These are phyloP conservation scores for Pollenia angustigena DNA, from an alignment of 2,888 invertebrate species.

Conservation along the genomic window DNA sequence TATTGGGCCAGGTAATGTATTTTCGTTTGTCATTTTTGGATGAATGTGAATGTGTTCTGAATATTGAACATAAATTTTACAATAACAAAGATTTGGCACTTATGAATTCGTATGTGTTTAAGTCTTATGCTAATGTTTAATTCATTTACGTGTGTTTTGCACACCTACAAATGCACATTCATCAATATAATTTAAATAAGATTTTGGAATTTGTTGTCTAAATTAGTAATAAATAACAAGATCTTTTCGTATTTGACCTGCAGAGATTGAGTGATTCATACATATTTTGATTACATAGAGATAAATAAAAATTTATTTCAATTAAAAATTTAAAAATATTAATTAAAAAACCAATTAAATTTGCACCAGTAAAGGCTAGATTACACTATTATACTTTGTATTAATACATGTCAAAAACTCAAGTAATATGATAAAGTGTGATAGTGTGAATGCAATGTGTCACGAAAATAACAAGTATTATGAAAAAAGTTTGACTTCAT, in stretches of 20 bases:
- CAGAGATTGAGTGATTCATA: not conserved
- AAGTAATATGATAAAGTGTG: too few relatives aligned
- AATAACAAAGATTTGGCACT: slow-evolving; percentile 11
- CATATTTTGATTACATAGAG: not conserved
- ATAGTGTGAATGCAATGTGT: too few relatives aligned
- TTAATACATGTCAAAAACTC: too few relatives aligned
- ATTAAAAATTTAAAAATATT: too few relatives aligned
- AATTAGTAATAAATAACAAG: slow-evolving; percentile 13
- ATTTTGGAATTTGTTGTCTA: slow-evolving; percentile 1
- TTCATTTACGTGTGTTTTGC: not conserved
- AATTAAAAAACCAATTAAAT: too few relatives aligned
- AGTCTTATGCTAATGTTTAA: slow-evolving; percentile 1
- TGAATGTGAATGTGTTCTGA: not conserved
- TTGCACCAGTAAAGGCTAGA: too few relatives aligned
- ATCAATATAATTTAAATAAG: slow-evolving; percentile 21
- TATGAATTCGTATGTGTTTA: not conserved
- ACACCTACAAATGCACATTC: not conserved
- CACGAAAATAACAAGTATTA: too few relatives aligned
- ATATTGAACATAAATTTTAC: slow-evolving; percentile 14
- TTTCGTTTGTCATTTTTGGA: not conserved
- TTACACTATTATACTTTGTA: too few relatives aligned
- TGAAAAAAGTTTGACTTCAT: too few relatives aligned
- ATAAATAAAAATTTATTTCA: too few relatives aligned
- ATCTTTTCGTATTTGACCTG: not conserved
- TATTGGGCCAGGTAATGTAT: slow-evolving; percentile 36